Evolutionary conservation across 2,797 vertebrate genomes (phyloP).

Genomic region (Xenentodon cancila): DNA sequence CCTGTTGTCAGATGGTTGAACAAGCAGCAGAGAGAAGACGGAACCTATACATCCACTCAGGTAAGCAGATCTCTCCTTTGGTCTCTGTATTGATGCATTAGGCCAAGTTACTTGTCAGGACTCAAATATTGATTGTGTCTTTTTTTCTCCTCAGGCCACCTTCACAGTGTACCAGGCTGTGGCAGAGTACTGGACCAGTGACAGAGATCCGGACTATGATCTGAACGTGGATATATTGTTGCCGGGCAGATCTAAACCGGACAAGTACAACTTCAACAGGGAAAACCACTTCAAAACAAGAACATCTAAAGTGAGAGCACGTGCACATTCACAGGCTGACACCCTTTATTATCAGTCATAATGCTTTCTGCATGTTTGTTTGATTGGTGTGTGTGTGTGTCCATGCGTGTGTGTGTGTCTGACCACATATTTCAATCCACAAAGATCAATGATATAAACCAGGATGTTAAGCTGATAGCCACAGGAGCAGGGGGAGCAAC

Average conservation of each 20-base stretch:
- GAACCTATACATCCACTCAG: conserved; percentile 87
- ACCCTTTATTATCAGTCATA: not conserved
- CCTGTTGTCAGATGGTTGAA: conserved; percentile 82
- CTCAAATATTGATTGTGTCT: not conserved
- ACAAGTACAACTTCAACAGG: conserved; percentile 65
- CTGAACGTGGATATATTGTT: conserved; percentile 83
- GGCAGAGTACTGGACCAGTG: conserved; percentile 78
- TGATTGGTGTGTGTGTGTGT: too few species aligned
- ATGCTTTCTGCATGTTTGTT: not conserved
- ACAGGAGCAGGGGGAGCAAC: conserved; percentile 54
- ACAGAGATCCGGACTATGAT: conserved; percentile 62
- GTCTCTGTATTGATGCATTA: not conserved
- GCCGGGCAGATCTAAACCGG: conserved; percentile 56
- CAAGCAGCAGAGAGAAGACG: conserved; percentile 77
- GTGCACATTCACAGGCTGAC: too few species aligned
- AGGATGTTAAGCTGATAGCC: conserved; percentile 41
- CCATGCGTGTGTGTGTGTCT: not conserved
- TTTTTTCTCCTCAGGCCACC: conserved; percentile 79
- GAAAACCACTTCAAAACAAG: conserved; percentile 66
- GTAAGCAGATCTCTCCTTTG: conserved; percentile 58
- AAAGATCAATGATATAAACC: conserved; percentile 49
- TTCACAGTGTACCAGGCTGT: conserved; percentile 89
- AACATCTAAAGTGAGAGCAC: conserved; percentile 75
- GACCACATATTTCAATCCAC: not conserved
- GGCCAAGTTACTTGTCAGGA: too few species aligned